Base-by-base conservation (phyloP, 2,797 vertebrate species). In the Cossypha caffra region DNA sequence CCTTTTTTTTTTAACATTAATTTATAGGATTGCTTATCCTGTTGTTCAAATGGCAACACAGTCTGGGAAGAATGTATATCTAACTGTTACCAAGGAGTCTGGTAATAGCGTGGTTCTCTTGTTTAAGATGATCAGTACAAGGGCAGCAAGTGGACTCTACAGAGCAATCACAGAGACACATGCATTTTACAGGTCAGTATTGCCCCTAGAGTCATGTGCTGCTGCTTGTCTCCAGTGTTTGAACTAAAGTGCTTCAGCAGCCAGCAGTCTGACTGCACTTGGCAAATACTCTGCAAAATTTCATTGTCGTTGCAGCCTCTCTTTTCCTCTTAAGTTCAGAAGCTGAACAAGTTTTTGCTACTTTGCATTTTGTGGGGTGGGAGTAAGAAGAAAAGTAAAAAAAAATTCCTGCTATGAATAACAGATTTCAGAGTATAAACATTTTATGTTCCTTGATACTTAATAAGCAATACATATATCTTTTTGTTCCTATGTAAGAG, bases 21-120 rank as follows among this genome's bases (percentile, higher is more conserved):
- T 29, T 93, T 85, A 25, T 72, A 99, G 99, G 96, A 98, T 99
- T 83, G 99, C 99, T 61, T 99, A 99, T 93, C 99, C 99, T 38
- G 98, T 99, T 94, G 99, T 99, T 88, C 99, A 99, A 96, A 99
- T 99, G 94, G 99, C 99, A 95, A 99, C 99, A 18, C 99, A 99
- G 94, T 99, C 99, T 8, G 99, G 99, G 63, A 99, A 99, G 97
- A 99, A 98, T 5, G 99, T 99, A 7, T 99, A 99, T 94, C 95
- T 99, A 97, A 99, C 99, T 0, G 98, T 99, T 58, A 99, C 98
- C 93, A 99, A 99, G 98, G 99, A 99, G 86, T 99, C 98, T 17
- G 98, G 98, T 24, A 99, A 99, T 96, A 99, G 98, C 13, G 98
- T 99, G 45, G 99, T 99, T 93, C 98, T 99, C n/a, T 85, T 99